Percentiles rank a stretch among this genome's conserved stretches.
Conservation (phyloP, 2,113 vertebrate species). For the Bubo scandiacus region DNA sequence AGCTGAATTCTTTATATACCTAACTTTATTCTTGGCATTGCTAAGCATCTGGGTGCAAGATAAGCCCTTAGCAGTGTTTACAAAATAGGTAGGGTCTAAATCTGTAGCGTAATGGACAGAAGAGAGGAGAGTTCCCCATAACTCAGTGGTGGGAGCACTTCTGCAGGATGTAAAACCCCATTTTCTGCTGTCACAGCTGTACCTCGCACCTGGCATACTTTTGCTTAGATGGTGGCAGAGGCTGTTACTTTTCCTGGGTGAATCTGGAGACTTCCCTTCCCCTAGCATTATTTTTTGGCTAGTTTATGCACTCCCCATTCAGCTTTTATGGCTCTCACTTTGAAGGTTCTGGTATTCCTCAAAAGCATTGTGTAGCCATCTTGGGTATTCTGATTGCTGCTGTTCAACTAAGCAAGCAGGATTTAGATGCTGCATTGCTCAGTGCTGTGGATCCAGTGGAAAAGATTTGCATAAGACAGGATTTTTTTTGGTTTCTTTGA, state of each 20-base stretch:
- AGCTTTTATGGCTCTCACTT: not conserved
- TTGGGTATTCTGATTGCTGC: not conserved
- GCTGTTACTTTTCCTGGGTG: not conserved
- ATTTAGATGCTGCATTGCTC: not conserved
- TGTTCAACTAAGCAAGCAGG: not conserved
- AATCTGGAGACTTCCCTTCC: not conserved
- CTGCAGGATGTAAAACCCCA: not conserved
- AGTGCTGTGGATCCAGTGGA: not conserved
- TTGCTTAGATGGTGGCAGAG: not conserved
- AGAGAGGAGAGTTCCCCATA: not conserved
- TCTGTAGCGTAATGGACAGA: rapidly evolving
- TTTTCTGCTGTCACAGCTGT: not conserved
- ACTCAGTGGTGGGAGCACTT: not conserved
- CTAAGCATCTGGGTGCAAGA: not conserved
- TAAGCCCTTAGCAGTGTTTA: not conserved
- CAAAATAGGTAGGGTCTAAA: not conserved
- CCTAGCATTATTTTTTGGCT: not conserved
- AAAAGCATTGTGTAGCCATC: not conserved
- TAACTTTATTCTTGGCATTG: not conserved
- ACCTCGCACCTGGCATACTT: not conserved
- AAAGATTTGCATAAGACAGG: not conserved
- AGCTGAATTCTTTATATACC: not conserved
- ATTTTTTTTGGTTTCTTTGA: not conserved
- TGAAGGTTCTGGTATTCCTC: not conserved
- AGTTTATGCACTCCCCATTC: not conserved